A percentile compares a stretch with the other conserved stretches of the same genome.
phyloP scores from a whole-genome alignment of 2,888 invertebrate genomes.

The Halocaridina rubra region DNA sequence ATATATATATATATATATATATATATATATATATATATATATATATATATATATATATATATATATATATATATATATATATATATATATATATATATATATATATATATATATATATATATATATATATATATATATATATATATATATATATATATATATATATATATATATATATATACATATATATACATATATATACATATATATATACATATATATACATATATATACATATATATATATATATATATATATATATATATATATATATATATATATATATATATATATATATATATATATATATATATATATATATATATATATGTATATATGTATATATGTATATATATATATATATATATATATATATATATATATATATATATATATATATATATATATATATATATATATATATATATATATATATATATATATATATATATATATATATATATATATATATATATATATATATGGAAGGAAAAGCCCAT shows the following conservation, averaged over 20 bases:
- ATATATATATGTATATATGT: neutral
- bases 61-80: neutral
- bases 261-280: neutral
- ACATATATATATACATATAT: neutral
- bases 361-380: slow-evolving; percentile 5
- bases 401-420: neutral
- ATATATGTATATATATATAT: neutral
- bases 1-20: too few relatives aligned
- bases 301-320: neutral
- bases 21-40: too few relatives aligned
- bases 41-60: neutral
- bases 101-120: neutral
- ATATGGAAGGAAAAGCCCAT: too few relatives aligned
- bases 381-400: slow-evolving; percentile 2
- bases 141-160: neutral
- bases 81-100: slow-evolving; percentile 2
- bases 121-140: neutral
- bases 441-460: slow-evolving; percentile 21
- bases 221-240: neutral
- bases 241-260: neutral
- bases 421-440: neutral
- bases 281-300: slow-evolving; percentile 2
- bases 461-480: slow-evolving; percentile 15
- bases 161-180: neutral
- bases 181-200: neutral